Conservation (phyloP, 2,113 vertebrate genomes). For the Salvator merianae region DNA sequence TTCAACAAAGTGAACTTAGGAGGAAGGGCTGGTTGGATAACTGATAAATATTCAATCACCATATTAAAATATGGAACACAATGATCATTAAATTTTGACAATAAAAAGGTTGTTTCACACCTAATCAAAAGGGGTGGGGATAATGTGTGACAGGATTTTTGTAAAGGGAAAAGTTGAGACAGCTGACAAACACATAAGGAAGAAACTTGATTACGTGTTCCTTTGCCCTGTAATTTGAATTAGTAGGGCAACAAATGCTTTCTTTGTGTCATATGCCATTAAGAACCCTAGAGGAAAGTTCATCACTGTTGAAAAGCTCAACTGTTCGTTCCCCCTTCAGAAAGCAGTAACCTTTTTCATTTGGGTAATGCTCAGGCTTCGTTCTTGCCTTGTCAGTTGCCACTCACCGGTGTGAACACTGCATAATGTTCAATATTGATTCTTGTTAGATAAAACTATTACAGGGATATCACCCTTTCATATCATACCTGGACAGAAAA, state of each 20-base stretch:
- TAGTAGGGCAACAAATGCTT: conserved; percentile 35
- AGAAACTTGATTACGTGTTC: background rate
- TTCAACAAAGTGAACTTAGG: conserved; percentile 67
- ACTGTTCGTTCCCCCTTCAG: conserved; percentile 37
- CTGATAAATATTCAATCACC: conserved; percentile 86
- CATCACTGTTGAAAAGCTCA: conserved; percentile 47
- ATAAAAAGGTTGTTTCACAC: conserved; percentile 76
- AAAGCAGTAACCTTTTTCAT: conserved; percentile 23
- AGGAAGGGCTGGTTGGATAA: conserved; percentile 72
- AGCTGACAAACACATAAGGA: background rate
- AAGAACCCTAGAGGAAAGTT: conserved; percentile 48
- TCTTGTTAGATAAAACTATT: conserved; percentile 31
- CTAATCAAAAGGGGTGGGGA: background rate
- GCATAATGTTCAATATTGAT: conserved; percentile 55
- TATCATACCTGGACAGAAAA: background rate
- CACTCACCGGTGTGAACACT: conserved; percentile 33
- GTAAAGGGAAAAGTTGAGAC: background rate
- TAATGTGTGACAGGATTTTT: background rate
- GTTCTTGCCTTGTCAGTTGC: conserved; percentile 37
- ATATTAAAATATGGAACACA: conserved; percentile 74
- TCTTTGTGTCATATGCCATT: conserved; percentile 40
- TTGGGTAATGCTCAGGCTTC: conserved; percentile 35
- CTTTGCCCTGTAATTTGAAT: background rate
- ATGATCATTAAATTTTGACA: conserved; percentile 75
- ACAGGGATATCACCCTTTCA: background rate